Conservation (phyloP, 2,888 invertebrate species). For the Diaperis boleti region DNA sequence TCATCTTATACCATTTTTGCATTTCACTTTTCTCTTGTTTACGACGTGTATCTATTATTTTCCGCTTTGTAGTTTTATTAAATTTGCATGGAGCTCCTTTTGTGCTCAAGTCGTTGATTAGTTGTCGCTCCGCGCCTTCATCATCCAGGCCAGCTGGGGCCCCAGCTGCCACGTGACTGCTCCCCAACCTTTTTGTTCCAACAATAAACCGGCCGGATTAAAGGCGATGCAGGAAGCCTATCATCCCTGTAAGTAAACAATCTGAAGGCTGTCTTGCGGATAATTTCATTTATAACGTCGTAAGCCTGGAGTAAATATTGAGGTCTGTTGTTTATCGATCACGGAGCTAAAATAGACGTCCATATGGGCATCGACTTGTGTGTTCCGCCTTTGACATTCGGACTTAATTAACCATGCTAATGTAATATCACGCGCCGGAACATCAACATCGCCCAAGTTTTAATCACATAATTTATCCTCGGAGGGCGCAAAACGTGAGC, state of each 20-base stretch:
- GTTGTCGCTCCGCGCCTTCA: neutral
- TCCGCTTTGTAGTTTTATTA: neutral
- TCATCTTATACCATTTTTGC: no score
- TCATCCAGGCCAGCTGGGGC: neutral
- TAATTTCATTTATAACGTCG: conserved; percentile 27
- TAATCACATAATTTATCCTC: conserved; percentile 36
- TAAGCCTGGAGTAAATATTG: conserved; percentile 22
- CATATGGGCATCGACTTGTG: conserved; percentile 22
- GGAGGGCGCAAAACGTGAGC: conserved; percentile 28
- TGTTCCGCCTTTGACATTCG: conserved; percentile 19
- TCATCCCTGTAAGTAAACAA: conserved; percentile 27
- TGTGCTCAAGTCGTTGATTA: neutral
- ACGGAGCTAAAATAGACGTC: conserved; percentile 2
- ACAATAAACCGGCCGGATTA: conserved; percentile 5
- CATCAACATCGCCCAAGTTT: conserved; percentile 30
- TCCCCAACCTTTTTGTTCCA: conserved; percentile 1
- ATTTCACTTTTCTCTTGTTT: no score
- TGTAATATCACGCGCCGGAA: conserved; percentile 27
- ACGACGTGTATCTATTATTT: no score
- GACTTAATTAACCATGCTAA: conserved; percentile 34
- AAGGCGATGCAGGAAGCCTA: conserved; percentile 20
- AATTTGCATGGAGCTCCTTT: neutral
- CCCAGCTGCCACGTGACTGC: conserved; percentile 15
- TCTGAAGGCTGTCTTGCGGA: conserved; percentile 23
- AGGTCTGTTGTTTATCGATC: conserved; percentile 26